Conservation (phyloP, 2,888 invertebrate genomes). For the Leptopilina syphax region DNA sequence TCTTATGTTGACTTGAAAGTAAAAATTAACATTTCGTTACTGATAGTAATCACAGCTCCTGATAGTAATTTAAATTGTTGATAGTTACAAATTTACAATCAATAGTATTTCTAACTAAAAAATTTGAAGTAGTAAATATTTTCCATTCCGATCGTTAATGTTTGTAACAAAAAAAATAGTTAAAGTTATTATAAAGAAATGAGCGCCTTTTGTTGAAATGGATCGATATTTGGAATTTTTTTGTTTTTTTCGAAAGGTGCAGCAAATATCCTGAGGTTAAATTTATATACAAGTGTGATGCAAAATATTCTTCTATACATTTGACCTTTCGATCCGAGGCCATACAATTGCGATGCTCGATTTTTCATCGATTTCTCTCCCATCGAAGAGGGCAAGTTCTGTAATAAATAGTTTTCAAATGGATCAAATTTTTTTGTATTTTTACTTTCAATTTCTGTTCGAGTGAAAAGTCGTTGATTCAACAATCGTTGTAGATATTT, state of each 20-base stretch:
- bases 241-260: background rate
- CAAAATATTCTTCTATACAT: background rate
- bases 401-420: background rate
- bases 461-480: no score
- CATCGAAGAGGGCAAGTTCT: constrained; percentile 46
- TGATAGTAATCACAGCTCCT: no score
- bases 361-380: constrained; percentile 56
- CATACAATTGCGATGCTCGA: constrained; percentile 56
- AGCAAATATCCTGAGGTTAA: constrained; percentile 13
- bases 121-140: no score
- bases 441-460: no score
- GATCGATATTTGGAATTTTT: background rate
- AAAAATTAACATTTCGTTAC: no score
- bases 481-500: no score
- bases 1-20: no score
- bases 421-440: background rate
- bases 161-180: no score
- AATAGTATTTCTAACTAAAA: no score
- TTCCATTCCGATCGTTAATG: no score
- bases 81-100: no score
- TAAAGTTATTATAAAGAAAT: background rate
- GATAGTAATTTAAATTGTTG: no score
- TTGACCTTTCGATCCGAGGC: constrained; percentile 55
- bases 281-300: background rate
- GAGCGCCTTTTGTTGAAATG: background rate